Evolutionary conservation across 2,113 vertebrate species (phyloP), one percentile per base, ranked within the genome.

Genomic region (Helogale parvula): DNA sequence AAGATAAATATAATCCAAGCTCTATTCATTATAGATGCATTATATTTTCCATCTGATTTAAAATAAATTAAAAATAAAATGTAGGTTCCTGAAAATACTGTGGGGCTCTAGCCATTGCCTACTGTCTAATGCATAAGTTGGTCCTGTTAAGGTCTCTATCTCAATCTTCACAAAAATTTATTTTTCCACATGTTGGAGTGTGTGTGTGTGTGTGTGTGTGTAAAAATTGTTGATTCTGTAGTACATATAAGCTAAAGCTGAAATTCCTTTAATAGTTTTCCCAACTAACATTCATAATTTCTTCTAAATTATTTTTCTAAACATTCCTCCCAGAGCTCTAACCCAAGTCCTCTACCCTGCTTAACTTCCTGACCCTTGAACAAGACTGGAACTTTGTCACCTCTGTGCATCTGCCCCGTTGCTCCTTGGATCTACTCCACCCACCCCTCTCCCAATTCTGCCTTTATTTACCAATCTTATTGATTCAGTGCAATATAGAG

Each of bases 21-120:
- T 95, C 7, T 57, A 74, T 38, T 90, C 13, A 68, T 90, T 93
- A 69, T 14, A 63, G 81, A 82, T 29, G 63, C n/a, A 52, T 68
- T 57, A 66, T 50, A 33, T 38, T 93, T 25, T 68, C 12, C 16
- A 52, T 35, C 60, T 90, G 27, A 80, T 35, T 88, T 74, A 71
- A 88, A 88, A 88, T 84, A 84, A 81, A 92, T 77, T 71, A 41
- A 92, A 93, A 50, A 68, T n/a, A 90, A 92, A 90, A 33, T 13
- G 12, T 81, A 2, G n/a, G 14, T 16, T 10, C 3, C n/a, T 72
- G 66, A 47, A 77, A 63, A 3, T 21, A 38, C n/a, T 31, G 9
- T 23, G 13, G 13, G 38, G 14, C 23, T 76, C 14, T 69, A 66
- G 35, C 76, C 5, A 16, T 45, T 80, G 21, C 7, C 52, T 82